Evolutionary conservation across 2,888 invertebrate genomes (phyloP).

Genomic region (Orchesellides sinensis): DNA sequence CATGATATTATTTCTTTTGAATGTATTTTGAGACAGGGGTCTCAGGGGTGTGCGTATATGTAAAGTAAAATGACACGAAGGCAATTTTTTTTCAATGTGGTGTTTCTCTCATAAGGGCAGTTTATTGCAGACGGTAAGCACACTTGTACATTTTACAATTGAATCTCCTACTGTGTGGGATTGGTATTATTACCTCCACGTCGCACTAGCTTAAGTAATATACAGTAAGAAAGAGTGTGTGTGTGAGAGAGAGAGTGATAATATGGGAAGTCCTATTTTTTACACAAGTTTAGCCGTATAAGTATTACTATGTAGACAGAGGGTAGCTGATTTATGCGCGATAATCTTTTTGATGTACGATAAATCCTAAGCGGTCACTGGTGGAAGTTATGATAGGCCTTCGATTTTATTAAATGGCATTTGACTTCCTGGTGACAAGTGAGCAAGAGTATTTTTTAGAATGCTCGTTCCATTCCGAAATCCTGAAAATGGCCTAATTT

Average conservation of each 20-base stretch:
- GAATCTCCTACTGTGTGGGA: too few species aligned
- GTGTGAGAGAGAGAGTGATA: too few species aligned
- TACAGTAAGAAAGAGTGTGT: too few species aligned
- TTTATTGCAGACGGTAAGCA: too few species aligned
- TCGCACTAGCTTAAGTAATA: too few species aligned
- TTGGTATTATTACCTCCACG: too few species aligned
- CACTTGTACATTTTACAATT: too few species aligned
- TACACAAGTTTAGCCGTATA: too few species aligned
- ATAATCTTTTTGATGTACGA: conserved; percentile 65
- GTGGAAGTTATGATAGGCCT: conserved; percentile 48
- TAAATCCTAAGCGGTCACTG: conserved; percentile 62
- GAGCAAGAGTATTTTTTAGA: conserved; percentile 29
- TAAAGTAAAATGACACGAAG: background rate
- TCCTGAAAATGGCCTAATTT: background rate
- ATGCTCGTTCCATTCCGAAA: background rate
- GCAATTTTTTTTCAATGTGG: conserved; percentile 16
- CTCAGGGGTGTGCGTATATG: too few species aligned
- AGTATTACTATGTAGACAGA: background rate
- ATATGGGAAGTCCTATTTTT: too few species aligned
- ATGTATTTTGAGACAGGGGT: too few species aligned
- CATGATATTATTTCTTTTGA: too few species aligned
- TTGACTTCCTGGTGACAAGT: conserved; percentile 60
- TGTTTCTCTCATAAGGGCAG: background rate
- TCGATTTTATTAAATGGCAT: conserved; percentile 45
- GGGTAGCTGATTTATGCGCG: conserved; percentile 50